Evolutionary conservation across 23 tunicate species (phyloP), one percentile per base, ranked within the genome.

Genomic region (Trididemnum miniatum): DNA sequence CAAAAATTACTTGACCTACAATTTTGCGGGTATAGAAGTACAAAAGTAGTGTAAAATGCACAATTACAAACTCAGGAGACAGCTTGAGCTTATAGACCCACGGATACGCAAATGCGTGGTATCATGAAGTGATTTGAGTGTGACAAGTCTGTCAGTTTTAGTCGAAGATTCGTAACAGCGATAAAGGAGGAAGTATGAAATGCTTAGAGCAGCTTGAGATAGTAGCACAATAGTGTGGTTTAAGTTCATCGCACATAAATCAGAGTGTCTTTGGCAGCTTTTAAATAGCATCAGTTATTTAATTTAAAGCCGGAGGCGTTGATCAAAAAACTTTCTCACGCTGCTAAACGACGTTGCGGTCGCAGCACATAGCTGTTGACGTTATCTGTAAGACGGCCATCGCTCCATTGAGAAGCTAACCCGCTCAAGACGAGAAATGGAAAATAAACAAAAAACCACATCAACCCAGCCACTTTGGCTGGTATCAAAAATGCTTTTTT

Each of bases 261-360:
- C 79, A 73, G 31, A 40, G 28, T 73, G 59, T 39, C 9, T 20
- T 20, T 38, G 57, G 28, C 79, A 20, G 57, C 9, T 38, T 73
- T 23, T 22, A 73, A 73, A 73, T 38, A 73, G 59, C 59, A 5
- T 37, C 59, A 39, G 79, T 39, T 73, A 73, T 38, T 2, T 34
- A 4, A 37, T 73, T 26, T 28, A 28, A 54, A 15, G 67, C 82
- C 82, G 25, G 82, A 77, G 82, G 82, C 82, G 82, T 57, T 52
- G 66, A 77, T 77, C 4, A 32, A n/a, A 24, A 20, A 77, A 54
- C 67, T 52, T 77, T 77, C 82, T 31, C 82, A 77, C 82, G 82
- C 51, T 77, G 37, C 82, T 52, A 54, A 52, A 33, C 4, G 40
- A 52, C 29, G 28, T 77, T 77, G 65, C 31, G 82, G 65, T 57